These are phyloP conservation scores for Epinotia demarniana DNA, from an alignment of 2,888 invertebrate genomes.

Conservation along the genomic window DNA sequence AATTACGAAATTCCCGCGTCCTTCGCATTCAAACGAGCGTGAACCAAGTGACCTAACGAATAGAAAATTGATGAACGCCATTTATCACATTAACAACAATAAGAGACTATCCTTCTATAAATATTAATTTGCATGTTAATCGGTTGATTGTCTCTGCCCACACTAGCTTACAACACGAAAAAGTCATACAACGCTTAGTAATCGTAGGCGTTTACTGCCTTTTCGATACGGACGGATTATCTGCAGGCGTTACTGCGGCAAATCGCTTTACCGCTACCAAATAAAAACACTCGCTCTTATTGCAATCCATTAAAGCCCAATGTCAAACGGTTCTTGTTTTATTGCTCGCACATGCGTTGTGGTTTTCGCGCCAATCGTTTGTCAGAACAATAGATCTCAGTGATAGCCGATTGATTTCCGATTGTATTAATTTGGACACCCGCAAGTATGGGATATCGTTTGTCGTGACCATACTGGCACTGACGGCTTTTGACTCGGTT, in stretches of 20 bases:
- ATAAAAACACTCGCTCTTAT: neutral
- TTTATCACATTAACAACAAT: constrained; percentile 59
- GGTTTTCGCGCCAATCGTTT: constrained; percentile 52
- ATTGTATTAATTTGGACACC: constrained; percentile 57
- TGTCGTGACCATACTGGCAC: constrained; percentile 65
- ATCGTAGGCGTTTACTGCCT: neutral
- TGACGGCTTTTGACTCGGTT: constrained; percentile 49
- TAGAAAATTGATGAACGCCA: constrained; percentile 50
- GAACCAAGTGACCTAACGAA: constrained; percentile 49
- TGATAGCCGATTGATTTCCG: constrained; percentile 60
- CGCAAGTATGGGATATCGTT: constrained; percentile 28
- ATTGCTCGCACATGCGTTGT: constrained; percentile 42
- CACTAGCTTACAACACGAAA: neutral
- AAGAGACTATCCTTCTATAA: constrained; percentile 57
- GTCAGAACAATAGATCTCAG: constrained; percentile 60
- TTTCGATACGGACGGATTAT: neutral
- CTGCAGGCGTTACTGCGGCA: neutral
- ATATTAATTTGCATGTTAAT: constrained; percentile 70
- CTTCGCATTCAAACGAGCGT: constrained; percentile 50
- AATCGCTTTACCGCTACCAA: neutral
- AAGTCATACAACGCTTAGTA: neutral
- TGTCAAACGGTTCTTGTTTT: constrained; percentile 27
- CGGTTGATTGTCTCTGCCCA: constrained; percentile 56
- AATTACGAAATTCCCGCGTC: constrained; percentile 39
- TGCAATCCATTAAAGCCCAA: neutral